Evolutionary conservation across 2,888 invertebrate species (phyloP), one percentile per base, ranked within the genome.

Genomic region (Rambutsinella grinnellia): DNA sequence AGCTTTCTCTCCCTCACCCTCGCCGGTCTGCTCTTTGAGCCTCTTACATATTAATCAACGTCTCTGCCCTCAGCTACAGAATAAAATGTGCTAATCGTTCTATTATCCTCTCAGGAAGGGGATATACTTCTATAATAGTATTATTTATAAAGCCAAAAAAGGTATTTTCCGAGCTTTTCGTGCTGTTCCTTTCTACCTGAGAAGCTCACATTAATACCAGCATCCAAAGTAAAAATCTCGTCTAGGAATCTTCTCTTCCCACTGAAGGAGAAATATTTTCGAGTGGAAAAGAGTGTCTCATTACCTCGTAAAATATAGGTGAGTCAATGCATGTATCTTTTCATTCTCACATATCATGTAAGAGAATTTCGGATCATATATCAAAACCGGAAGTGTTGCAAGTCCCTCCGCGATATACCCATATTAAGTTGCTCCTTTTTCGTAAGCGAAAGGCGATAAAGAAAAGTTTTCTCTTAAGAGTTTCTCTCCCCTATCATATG

Each of bases 221-320:
- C n/a, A n/a, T n/a, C n/a, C n/a, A n/a, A n/a, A n/a, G n/a, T n/a
- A n/a, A n/a, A n/a, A n/a, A 13, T 36, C 6, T 13, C 13, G 36
- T 36, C 6, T 36, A 36, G 36, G 13, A 36, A 13, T 13, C 36
- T 8, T 57, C 24, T 27, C 26, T 57, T 53, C 53, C 2, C n/a
- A 27, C 53, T 61, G 53, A 44, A 44, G 36, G 13, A 36, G 13
- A 13, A 36, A 36, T 36, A 36, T 72, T 72, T 72, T 72, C 66
- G 65, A 72, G 58, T 66, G 53, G 54, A 65, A 36, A 72, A 72
- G 60, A 60, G 60, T 60, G 72, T 72, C 63, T 53, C 66, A 72
- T 72, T 36, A 72, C 72, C 60, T 66, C 49, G 65, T 72, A 66
- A 72, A 72, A 72, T 72, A 72, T 72, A 72, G 72, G 72, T 72